Conservation (phyloP, 2,797 vertebrate genomes). For the Melopsittacus undulatus region DNA sequence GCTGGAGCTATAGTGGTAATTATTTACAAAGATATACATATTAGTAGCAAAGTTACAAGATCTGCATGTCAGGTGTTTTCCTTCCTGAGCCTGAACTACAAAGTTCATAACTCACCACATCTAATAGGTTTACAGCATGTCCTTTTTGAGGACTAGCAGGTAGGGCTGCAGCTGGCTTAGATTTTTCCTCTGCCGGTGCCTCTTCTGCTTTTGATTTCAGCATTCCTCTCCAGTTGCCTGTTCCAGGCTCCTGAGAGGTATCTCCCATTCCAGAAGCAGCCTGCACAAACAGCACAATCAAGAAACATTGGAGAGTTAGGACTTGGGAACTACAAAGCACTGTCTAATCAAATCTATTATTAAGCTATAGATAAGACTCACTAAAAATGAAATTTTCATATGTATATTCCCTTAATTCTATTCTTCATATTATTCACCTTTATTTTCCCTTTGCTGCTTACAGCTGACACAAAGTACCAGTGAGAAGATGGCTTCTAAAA, state of each 20-base stretch:
- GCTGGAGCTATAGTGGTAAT: not conserved
- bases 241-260: conserved; percentile 82
- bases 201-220: conserved; percentile 90
- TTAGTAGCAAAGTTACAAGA: not conserved
- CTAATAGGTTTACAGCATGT: conserved; percentile 92
- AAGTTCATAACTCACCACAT: conserved; percentile 85
- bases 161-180: conserved; percentile 62
- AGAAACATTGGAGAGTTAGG: not conserved
- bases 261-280: conserved; percentile 72
- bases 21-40: not conserved
- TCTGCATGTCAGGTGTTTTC: not conserved
- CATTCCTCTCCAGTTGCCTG: conserved; percentile 95
- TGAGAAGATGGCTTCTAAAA: not conserved
- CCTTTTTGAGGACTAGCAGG: conserved; percentile 88
- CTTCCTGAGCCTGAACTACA: not conserved
- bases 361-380: not conserved
- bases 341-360: not conserved
- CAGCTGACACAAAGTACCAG: not conserved
- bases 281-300: conserved; percentile 64
- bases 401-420: not conserved
- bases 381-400: not conserved
- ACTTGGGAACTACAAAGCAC: not conserved
- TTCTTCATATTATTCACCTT: not conserved
- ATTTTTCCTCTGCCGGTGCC: conserved; percentile 77
- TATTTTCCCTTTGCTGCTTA: not conserved